phyloP scores from a whole-genome alignment of 2,888 invertebrate genomes.

The Heteromyza rotundicornis region DNA sequence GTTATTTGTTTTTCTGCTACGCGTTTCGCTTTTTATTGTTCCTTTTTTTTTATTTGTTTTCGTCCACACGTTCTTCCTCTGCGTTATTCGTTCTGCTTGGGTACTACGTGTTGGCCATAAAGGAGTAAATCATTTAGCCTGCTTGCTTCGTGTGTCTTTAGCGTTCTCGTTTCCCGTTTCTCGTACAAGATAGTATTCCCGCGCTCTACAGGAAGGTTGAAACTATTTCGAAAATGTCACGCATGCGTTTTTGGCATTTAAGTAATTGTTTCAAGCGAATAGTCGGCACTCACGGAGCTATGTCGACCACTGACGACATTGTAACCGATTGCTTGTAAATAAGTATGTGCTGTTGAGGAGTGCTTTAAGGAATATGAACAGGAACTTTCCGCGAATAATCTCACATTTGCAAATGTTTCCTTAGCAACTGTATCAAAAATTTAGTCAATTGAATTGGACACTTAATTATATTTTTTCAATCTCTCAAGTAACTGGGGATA shows the following conservation, averaged over 20 bases:
- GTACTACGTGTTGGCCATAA: conserved; percentile 31
- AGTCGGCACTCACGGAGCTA: no score
- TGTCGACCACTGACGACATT: no score
- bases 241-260: conserved; percentile 45
- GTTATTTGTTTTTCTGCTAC: conserved; percentile 6
- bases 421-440: no score
- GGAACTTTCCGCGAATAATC: no score
- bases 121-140: conserved; percentile 45
- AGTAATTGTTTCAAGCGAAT: conserved; percentile 22
- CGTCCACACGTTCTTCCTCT: conserved; percentile 2
- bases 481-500: no score
- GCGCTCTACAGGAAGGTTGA: conserved; percentile 37
- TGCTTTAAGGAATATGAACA: no score
- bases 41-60: conserved; percentile 8
- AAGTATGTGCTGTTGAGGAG: no score
- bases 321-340: no score
- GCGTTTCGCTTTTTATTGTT: conserved; percentile 1
- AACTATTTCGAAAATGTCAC: conserved; percentile 51
- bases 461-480: no score
- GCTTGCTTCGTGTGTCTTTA: conserved; percentile 22
- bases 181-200: conserved; percentile 30
- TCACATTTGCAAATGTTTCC: no score
- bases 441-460: no score
- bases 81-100: conserved; percentile 2
- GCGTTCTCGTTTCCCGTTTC: conserved; percentile 11